A percentile compares a stretch with the other conserved stretches of the same genome.
Conservation (phyloP, 2,888 invertebrate genomes). For the Seira musarum region DNA sequence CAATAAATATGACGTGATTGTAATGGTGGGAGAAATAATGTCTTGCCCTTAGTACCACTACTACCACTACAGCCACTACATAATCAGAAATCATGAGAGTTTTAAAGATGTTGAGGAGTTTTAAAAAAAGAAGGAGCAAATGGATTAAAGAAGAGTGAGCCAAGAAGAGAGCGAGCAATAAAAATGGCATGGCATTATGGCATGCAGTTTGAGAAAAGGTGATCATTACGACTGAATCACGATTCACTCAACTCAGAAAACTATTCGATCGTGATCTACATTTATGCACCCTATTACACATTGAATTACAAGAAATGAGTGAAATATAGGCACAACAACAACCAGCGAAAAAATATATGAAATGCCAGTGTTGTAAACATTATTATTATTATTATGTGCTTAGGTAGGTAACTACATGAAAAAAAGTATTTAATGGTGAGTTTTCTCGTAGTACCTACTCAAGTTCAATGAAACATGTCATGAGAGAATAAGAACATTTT, state of each 20-base stretch:
- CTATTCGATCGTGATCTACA: constrained; percentile 56
- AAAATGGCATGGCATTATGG: too few relatives aligned
- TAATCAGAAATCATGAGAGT: too few relatives aligned
- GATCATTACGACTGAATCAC: constrained; percentile 56
- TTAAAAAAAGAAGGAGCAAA: too few relatives aligned
- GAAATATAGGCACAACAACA: neutral
- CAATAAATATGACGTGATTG: constrained; percentile 55
- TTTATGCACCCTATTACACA: constrained; percentile 29
- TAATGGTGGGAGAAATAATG: constrained; percentile 25
- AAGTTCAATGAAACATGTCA: too few relatives aligned
- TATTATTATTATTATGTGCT: constrained; percentile 8
- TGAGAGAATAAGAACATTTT: too few relatives aligned
- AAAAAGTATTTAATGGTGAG: constrained; percentile 12
- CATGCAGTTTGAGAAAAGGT: constrained; percentile 34
- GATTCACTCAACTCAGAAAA: constrained; percentile 49
- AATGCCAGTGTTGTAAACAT: neutral
- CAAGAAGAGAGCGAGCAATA: too few relatives aligned
- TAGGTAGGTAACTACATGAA: constrained; percentile 1
- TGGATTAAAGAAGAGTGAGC: too few relatives aligned
- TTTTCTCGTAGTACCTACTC: neutral
- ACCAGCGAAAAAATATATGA: neutral
- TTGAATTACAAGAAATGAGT: constrained; percentile 45
- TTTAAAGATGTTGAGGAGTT: too few relatives aligned
- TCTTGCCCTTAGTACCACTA: constrained; percentile 18
- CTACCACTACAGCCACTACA: neutral